Evolutionary conservation across 2,797 vertebrate species (phyloP).

Genomic region (Leuciscus waleckii): DNA sequence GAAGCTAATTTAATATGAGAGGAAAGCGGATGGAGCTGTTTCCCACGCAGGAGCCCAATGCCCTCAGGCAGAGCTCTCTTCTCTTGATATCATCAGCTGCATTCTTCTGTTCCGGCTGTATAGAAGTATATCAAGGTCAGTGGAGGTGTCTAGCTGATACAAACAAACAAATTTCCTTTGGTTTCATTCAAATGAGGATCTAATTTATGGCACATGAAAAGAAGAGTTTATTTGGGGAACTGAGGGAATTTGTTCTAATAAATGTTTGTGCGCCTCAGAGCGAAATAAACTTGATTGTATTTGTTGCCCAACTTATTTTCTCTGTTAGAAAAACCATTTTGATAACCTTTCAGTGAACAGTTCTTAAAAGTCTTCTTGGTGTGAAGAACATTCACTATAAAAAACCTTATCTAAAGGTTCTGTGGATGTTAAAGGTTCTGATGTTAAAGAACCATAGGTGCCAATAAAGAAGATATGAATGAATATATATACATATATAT

Average conservation of each 20-base stretch:
- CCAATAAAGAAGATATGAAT: neutral
- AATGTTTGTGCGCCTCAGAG: neutral
- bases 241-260: neutral
- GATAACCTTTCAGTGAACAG: neutral
- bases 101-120: constrained; percentile 15
- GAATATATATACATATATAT: too few species aligned
- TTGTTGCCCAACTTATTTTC: neutral
- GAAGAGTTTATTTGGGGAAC: neutral
- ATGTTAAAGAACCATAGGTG: neutral
- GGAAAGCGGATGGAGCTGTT: constrained; percentile 22
- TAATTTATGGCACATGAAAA: constrained; percentile 1
- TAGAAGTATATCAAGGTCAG: constrained; percentile 2
- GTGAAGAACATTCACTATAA: neutral
- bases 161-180: constrained; percentile 27
- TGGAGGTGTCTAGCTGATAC: constrained; percentile 24
- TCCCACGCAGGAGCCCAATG: constrained; percentile 17
- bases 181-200: constrained; percentile 28
- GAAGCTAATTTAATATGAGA: constrained; percentile 42
- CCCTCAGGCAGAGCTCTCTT: constrained; percentile 23
- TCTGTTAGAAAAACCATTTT: neutral
- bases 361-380: neutral
- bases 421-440: neutral
- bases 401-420: neutral
- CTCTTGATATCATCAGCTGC: constrained; percentile 26
- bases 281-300: neutral